Base-by-base conservation (phyloP, 2,888 invertebrate genomes). In the Chaetoderma sp. region DNA sequence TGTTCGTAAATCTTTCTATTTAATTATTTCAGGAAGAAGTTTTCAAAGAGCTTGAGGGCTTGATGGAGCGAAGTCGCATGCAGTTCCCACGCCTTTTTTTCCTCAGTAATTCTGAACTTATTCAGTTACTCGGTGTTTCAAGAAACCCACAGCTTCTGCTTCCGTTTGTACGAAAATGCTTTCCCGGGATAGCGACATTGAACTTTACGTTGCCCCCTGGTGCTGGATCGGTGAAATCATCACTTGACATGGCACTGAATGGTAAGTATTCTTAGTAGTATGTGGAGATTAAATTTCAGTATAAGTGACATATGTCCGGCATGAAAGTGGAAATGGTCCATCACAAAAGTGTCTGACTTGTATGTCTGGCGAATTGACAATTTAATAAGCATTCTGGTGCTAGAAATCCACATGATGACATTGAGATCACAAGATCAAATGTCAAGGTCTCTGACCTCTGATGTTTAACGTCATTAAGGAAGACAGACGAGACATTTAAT, bases 1-100 rank as follows among this genome's bases (percentile, higher is more conserved):
- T n/a, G n/a, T n/a, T n/a, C n/a, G n/a, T n/a, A n/a, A n/a, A n/a
- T n/a, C n/a, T n/a, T n/a, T n/a, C n/a, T n/a, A n/a, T n/a, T n/a
- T n/a, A n/a, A n/a, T n/a, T n/a, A n/a, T n/a, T n/a, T n/a, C 71
- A 84, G 83, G 84, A 85, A 65, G 79, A 78, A 58, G 78, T 84
- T 23, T 63, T 84, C 63, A 80, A 80, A 57, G 70, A 79, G 32
- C 70, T 85, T 42, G 70, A 77, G 21, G 52, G 50, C 2, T 60
- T 78, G 25, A 69, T 84, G 64, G 82, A 83, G 39, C 71, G 67
- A 6, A 73, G 77, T 18, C 67, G 84, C 27, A 70, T 67, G 25
- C 77, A 78, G 65, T 85, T 85, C 63, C 81, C 83, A 0, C 75
- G 85, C 5, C 80, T 85, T 21, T 84, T 82, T 70, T 84, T 85